A percentile compares a stretch with the other conserved stretches of the same genome.
Conservation (phyloP, 35 echinoderm and acorn worm species). For the Hemicentrotus pulcherrimus region DNA sequence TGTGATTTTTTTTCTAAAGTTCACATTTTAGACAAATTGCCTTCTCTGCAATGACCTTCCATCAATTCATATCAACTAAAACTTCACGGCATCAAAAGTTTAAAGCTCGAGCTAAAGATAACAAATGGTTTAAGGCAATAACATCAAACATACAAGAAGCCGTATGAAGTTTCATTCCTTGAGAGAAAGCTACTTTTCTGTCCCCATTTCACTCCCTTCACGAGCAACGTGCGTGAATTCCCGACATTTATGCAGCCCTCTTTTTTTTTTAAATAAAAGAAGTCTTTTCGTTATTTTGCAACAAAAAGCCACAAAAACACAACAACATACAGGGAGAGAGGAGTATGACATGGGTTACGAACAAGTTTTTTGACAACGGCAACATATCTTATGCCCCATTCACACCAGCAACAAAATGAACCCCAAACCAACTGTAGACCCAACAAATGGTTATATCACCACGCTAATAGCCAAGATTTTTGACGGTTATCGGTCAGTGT, state of each 20-base stretch:
- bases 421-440: not conserved
- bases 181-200: not conserved
- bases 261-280: not conserved
- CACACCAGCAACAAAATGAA: not conserved
- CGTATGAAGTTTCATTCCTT: not conserved
- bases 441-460: not conserved
- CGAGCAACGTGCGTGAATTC: not conserved
- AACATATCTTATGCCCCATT: not conserved
- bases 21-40: no score
- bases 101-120: not conserved
- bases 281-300: not conserved
- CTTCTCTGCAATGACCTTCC: not conserved
- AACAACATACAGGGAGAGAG: not conserved
- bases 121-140: not conserved
- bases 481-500: not conserved
- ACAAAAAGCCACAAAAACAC: not conserved
- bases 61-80: not conserved
- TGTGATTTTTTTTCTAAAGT: no score
- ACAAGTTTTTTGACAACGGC: not conserved
- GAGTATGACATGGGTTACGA: not conserved
- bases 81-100: not conserved
- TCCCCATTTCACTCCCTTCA: not conserved
- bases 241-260: not conserved
- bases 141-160: not conserved
- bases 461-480: not conserved